A percentile compares a stretch with the other conserved stretches of the same genome.
These are phyloP conservation scores for Hemichromis elongatus DNA, from an alignment of 2,113 vertebrate genomes.

Conservation along the genomic window DNA sequence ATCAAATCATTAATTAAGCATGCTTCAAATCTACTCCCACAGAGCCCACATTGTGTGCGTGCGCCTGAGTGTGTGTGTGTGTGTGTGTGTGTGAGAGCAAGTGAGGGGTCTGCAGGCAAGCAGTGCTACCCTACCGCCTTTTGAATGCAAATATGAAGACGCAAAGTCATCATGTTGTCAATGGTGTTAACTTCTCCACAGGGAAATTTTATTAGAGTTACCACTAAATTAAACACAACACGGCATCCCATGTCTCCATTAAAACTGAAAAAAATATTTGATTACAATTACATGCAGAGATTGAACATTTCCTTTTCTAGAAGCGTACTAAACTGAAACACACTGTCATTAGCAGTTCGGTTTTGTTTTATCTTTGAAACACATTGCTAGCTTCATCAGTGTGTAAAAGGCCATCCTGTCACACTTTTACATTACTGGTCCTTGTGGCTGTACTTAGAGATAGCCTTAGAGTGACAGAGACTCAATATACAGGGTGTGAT, in stretches of 20 bases:
- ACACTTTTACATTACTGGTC: neutral
- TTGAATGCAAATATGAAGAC: neutral
- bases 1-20: slow-evolving; percentile 44
- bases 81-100: neutral
- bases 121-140: neutral
- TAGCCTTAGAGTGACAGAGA: neutral
- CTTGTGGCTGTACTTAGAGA: neutral
- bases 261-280: neutral
- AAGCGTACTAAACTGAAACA: neutral
- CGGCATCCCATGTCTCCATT: neutral
- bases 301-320: neutral
- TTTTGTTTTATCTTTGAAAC: neutral
- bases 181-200: neutral
- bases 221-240: neutral
- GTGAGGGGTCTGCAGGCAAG: neutral
- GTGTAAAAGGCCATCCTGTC: neutral
- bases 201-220: neutral
- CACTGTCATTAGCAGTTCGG: neutral
- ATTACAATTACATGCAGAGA: neutral
- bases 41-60: neutral
- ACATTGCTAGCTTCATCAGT: neutral
- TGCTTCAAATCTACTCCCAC: slow-evolving; percentile 23
- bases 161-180: neutral
- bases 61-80: neutral
- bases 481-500: neutral